Base-by-base conservation (phyloP, 2,888 invertebrate genomes). In the Caenorhabditis drosophilae region DNA sequence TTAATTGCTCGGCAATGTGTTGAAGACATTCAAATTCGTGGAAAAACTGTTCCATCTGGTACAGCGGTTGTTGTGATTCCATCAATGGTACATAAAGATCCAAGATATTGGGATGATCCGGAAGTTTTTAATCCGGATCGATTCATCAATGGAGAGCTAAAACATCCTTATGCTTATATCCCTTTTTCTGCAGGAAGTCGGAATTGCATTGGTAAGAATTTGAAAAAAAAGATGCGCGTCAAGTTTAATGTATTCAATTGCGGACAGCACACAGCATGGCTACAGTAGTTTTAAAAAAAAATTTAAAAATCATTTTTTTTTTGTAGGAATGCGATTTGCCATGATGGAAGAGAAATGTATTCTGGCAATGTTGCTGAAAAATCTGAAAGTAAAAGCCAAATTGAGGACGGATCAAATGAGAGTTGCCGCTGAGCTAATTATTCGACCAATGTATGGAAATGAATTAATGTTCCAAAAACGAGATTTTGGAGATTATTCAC, bases 161-260 rank as follows among this genome's bases (percentile, higher is more conserved):
- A 66, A 18, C 85, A 86, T 73, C 84, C 86, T 1, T 86, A 81
- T 73, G 80, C 84, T 16, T 86, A 84, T 75, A 83, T 87, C 27
- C 86, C 86, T 1, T 86, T 86, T 76, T 86, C 86, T 9, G 86
- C 86, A 25, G 86, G 86, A 4, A 79, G 84, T 2, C 72, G 86
- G 41, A 86, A 86, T 76, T 86, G 86, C 72, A 86, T 86, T 41
- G 86, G 86, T 85, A 63, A 73, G 64, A 40, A 38, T 18, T 25
- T 22, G 6, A 26, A 26, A 38, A n/a, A n/a, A n/a, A n/a, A n/a
- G n/a, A n/a, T n/a, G n/a, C n/a, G n/a, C n/a, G n/a, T n/a, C n/a
- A n/a, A n/a, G n/a, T n/a, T n/a, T n/a, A n/a, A n/a, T n/a, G n/a
- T n/a, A n/a, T n/a, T n/a, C n/a, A n/a, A n/a, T n/a, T n/a, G n/a